These are phyloP conservation scores for Diarsia rubi DNA, from an alignment of 2,888 invertebrate genomes.

Conservation along the genomic window DNA sequence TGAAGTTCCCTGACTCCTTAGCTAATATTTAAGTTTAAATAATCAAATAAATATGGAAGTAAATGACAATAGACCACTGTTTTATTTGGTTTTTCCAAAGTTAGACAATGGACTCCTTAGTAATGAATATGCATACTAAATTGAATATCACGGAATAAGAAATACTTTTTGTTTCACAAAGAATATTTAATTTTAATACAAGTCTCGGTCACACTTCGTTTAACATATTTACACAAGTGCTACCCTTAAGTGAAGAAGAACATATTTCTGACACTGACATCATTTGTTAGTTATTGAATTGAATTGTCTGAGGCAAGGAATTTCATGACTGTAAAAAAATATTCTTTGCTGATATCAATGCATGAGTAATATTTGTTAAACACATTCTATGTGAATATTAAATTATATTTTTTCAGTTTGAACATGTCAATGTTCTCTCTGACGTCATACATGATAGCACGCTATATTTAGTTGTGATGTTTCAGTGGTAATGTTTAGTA, in stretches of 20 bases:
- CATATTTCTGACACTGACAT: slow-evolving; percentile 80
- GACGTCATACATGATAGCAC: slow-evolving; percentile 17
- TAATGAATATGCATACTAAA: slow-evolving; percentile 42
- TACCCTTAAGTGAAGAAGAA: slow-evolving; percentile 53
- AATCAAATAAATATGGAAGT: neutral
- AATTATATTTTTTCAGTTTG: slow-evolving; percentile 23
- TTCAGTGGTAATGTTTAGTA: slow-evolving; percentile 34
- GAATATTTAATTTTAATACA: slow-evolving; percentile 32
- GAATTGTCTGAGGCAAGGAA: slow-evolving; percentile 39
- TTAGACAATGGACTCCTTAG: slow-evolving; percentile 7
- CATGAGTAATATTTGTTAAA: slow-evolving; percentile 53
- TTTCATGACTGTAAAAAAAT: slow-evolving; percentile 55
- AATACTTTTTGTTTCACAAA: slow-evolving; percentile 41
- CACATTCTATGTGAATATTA: slow-evolving; percentile 26
- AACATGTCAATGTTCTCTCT: slow-evolving; percentile 45
- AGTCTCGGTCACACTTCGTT: slow-evolving; percentile 37
- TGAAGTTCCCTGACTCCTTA: neutral
- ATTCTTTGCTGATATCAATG: slow-evolving; percentile 26
- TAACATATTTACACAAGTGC: slow-evolving; percentile 82
- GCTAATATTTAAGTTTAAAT: slow-evolving; percentile 17
- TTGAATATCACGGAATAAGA: slow-evolving; percentile 38
- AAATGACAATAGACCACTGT: slow-evolving; percentile 3
- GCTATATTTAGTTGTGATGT: slow-evolving; percentile 21
- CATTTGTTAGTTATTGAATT: slow-evolving; percentile 72
- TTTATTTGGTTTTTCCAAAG: slow-evolving; percentile 35